These are phyloP conservation scores for Epirrhoe tristata DNA, from an alignment of 2,888 invertebrate species.

Conservation along the genomic window DNA sequence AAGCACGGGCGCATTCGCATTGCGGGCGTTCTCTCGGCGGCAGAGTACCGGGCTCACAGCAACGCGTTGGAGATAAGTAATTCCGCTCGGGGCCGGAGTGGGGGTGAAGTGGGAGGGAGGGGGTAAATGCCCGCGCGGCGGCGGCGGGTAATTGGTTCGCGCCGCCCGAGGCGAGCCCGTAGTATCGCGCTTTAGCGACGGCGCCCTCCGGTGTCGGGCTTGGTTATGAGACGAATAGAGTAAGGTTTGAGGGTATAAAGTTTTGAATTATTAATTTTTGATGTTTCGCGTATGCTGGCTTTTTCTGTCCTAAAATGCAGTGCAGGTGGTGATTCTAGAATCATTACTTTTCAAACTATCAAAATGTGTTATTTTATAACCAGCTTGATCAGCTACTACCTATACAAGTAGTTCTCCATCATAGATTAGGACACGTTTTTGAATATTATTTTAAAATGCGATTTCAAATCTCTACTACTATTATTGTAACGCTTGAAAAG, in stretches of 20 bases:
- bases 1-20: constrained; percentile 72
- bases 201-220: constrained; percentile 84
- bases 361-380: no score
- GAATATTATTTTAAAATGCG: no score
- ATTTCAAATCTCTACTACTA: not conserved
- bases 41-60: constrained; percentile 75
- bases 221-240: constrained; percentile 60
- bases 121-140: constrained; percentile 81
- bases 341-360: no score
- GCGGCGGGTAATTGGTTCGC: constrained; percentile 85
- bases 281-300: constrained; percentile 16
- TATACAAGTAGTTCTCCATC: no score
- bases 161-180: constrained; percentile 85
- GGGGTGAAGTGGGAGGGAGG: constrained; percentile 55
- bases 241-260: constrained; percentile 47
- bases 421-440: no score
- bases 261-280: constrained; percentile 41
- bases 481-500: no score
- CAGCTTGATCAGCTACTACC: no score
- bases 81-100: constrained; percentile 60
- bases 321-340: no score
- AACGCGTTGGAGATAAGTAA: constrained; percentile 73
- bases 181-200: constrained; percentile 85
- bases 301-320: no score
- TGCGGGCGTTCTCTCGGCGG: constrained; percentile 79